Base-by-base conservation (phyloP, 2,113 vertebrate species). In the Lathamus discolor region DNA sequence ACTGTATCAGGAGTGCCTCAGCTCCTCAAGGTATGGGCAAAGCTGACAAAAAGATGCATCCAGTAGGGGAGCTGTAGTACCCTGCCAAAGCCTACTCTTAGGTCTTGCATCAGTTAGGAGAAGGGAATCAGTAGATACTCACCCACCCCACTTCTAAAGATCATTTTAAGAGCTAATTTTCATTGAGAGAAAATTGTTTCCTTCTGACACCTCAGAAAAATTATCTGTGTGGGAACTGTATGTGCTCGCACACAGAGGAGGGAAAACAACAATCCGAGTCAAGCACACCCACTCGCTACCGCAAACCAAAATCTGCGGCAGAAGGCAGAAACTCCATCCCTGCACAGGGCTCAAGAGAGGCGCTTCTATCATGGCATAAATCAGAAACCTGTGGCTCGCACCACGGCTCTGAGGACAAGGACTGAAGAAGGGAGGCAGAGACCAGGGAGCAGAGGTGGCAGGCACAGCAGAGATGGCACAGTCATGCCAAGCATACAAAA, bases 401-500 rank as follows among this genome's bases (percentile, higher is more conserved):
- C 13, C 5, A 2, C 78, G 37, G 37, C 41, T 49, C 49, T 2
- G 3, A 48, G n/a, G 43, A 49, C 5, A 7, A 90, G 18, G 43
- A 61, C 14, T 5, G 29, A 44, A 64, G 55, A 37, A 63, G 22
- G 31, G 7, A 9, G 1, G 48, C 43, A 84, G 17, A 68, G 11
- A 41, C 11, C 66, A n/a, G 49, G 13, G 25, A 35, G 64, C 3
- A 1, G 67, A 62, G 11, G 39, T 8, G 37, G 18, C 22, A 49
- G 29, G 27, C 2, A 3, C 16, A 41, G 39, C 37, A 86, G 25
- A 6, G 48, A 37, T 0, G 1, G 11, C 3, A 16, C 1, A 0
- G 29, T 43, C 39, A 48, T 0, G 0, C 13, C 62, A 66, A 74
- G 76, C 44, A 59, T 54, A 52, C 2, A 0, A 0, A 0, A 83